Conservation (phyloP, 2,888 invertebrate genomes). For the Hedychridium roseum region DNA sequence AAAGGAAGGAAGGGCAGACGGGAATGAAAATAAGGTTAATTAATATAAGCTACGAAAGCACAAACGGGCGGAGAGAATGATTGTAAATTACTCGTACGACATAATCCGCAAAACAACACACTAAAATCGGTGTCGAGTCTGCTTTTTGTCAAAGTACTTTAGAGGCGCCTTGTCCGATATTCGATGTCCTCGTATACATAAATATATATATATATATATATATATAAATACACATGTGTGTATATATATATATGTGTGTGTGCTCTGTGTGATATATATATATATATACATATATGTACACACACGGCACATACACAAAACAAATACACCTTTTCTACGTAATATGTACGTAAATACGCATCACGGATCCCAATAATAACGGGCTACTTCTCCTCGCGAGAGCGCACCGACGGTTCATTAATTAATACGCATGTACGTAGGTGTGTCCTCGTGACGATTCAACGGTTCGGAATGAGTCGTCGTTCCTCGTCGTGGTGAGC, state of each 20-base stretch:
- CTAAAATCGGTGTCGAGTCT: constrained; percentile 51
- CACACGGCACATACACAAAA: too few relatives aligned
- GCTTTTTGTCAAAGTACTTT: constrained; percentile 52
- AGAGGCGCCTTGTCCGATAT: constrained; percentile 44
- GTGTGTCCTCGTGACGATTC: constrained; percentile 27
- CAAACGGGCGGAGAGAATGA: constrained; percentile 41
- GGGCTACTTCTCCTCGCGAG: constrained; percentile 6
- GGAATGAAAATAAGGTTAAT: constrained; percentile 49
- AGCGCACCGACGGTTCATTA: constrained; percentile 2
- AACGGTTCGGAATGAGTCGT: constrained; percentile 27
- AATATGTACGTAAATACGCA: constrained; percentile 36
- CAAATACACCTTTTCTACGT: constrained; percentile 49
- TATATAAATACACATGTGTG: too few relatives aligned
- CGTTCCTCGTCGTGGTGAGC: constrained; percentile 28
- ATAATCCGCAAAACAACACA: constrained; percentile 46
- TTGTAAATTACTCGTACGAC: constrained; percentile 49
- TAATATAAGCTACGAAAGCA: constrained; percentile 50
- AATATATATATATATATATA: too few relatives aligned
- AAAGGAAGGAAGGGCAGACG: too few relatives aligned
- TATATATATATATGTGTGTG: not conserved
- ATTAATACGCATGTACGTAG: constrained; percentile 15
- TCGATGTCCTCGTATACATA: constrained; percentile 39
- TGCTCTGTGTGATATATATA: not conserved
- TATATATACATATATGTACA: constrained; percentile 6
- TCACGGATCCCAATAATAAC: too few relatives aligned